phyloP scores from a whole-genome alignment of 2,113 vertebrate species.

The Chrysemys picta region DNA sequence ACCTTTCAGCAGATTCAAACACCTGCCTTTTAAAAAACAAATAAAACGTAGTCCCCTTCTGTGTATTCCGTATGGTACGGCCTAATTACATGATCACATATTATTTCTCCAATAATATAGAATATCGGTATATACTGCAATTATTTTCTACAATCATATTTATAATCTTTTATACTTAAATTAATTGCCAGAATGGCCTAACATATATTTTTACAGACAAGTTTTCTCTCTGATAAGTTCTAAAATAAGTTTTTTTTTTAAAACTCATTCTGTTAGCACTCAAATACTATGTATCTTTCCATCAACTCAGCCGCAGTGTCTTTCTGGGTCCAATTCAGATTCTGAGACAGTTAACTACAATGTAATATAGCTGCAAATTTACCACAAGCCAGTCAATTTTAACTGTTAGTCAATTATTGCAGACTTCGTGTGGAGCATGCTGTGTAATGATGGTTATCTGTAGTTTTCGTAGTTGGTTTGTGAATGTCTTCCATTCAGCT shows the following conservation, averaged over 20 bases:
- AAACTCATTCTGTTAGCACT: neutral
- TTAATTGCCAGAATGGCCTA: neutral
- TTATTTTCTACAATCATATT: neutral
- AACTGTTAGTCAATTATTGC: neutral
- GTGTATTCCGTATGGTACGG: neutral
- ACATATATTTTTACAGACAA: neutral
- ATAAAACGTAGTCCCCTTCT: neutral
- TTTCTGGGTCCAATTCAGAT: neutral
- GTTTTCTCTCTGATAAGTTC: neutral
- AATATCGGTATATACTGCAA: neutral
- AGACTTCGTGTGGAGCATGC: neutral
- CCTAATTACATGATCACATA: neutral
- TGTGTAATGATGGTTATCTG: neutral
- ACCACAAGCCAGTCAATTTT: neutral
- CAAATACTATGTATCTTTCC: neutral
- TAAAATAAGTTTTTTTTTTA: neutral
- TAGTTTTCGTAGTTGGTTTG: neutral
- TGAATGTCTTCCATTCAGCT: neutral
- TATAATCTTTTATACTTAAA: neutral
- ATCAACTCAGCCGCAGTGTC: neutral
- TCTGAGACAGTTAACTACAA: neutral
- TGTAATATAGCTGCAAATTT: neutral
- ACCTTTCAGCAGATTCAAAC: neutral
- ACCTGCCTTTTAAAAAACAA: neutral
- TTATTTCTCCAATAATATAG: neutral